Percentiles rank a stretch among this genome's conserved stretches.
These are phyloP conservation scores for Mycalesis mineus DNA, from an alignment of 2,888 invertebrate species.

Conservation along the genomic window DNA sequence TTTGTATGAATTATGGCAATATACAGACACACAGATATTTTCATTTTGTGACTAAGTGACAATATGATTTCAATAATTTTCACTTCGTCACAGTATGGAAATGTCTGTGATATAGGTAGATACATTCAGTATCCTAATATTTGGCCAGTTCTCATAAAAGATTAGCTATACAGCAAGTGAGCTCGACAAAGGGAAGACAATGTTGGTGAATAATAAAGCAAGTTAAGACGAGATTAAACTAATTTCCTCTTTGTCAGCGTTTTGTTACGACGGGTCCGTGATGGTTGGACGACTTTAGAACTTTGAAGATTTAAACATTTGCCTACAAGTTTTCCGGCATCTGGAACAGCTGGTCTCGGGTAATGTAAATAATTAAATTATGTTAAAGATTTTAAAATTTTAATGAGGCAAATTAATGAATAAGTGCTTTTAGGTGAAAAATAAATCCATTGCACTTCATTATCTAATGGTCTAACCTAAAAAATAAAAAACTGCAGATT, in stretches of 20 bases:
- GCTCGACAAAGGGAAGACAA: conserved; percentile 12
- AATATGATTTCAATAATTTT: too few relatives aligned
- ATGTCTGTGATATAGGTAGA: too few relatives aligned
- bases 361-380: not conserved
- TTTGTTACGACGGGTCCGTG: conserved; percentile 2
- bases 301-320: conserved; percentile 3
- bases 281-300: conserved; percentile 1
- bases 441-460: too few relatives aligned
- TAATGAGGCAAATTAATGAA: not conserved
- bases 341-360: not conserved
- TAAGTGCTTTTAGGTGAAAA: too few relatives aligned
- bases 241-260: not conserved
- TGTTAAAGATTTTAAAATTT: not conserved
- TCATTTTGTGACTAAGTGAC: too few relatives aligned
- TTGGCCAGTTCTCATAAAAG: not conserved
- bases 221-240: conserved; percentile 5
- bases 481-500: too few relatives aligned
- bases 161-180: not conserved
- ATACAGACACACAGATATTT: too few relatives aligned
- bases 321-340: not conserved
- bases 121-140: not conserved
- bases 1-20: too few relatives aligned
- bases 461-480: too few relatives aligned
- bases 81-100: too few relatives aligned
- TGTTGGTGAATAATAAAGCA: conserved; percentile 15